phyloP scores from a whole-genome alignment of 2,797 vertebrate genomes.

The Tadarida brasiliensis region DNA sequence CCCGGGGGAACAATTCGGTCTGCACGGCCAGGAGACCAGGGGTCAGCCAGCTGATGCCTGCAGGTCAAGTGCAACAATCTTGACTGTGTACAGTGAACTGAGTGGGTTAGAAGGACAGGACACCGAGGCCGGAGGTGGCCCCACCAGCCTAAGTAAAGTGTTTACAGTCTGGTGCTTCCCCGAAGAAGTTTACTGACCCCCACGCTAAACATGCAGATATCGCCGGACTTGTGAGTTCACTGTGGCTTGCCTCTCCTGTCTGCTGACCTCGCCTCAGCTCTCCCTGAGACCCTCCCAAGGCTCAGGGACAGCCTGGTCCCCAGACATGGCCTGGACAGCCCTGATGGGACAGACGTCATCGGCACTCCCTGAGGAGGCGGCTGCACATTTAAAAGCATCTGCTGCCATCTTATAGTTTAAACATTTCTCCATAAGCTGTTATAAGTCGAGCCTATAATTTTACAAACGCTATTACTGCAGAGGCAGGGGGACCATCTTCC shows the following conservation, averaged over 20 bases:
- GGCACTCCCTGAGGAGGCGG: background rate
- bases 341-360: background rate
- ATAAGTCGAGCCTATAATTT: background rate
- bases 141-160: background rate
- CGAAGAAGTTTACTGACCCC: background rate
- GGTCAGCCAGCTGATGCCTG: background rate
- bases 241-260: background rate
- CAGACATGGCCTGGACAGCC: rapidly evolving
- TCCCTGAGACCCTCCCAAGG: background rate
- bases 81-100: background rate
- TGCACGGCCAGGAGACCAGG: background rate
- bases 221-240: background rate
- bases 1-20: background rate
- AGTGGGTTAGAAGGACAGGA: background rate
- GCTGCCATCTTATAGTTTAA: background rate
- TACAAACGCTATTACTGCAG: background rate
- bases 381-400: background rate
- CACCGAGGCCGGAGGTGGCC: background rate
- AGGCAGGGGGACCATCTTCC: background rate
- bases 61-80: too few relatives aligned
- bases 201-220: background rate
- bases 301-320: background rate
- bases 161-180: background rate
- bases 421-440: background rate
- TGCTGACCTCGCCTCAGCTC: background rate